Evolutionary conservation across 1,140 invertebrate genomes (phyloP).

Genomic region (Drosophila mayri): DNA sequence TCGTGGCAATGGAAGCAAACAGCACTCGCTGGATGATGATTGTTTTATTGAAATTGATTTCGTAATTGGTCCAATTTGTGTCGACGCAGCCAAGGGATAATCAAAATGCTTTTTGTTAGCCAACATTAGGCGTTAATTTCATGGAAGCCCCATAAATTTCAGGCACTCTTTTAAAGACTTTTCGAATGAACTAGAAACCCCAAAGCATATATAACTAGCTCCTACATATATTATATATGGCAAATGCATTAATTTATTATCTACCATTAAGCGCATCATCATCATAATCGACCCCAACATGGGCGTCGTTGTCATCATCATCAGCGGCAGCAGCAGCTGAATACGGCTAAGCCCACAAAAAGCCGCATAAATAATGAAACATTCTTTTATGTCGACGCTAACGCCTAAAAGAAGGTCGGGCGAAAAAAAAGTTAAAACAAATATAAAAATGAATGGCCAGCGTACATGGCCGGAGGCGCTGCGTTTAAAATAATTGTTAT

Average conservation of each 20-base stretch:
- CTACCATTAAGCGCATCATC: constrained; percentile 53
- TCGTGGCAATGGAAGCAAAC: constrained; percentile 30
- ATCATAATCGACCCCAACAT: constrained; percentile 40
- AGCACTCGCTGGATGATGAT: constrained; percentile 13
- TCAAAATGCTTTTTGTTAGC: constrained; percentile 40
- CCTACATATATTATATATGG: background rate
- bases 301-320: constrained; percentile 21
- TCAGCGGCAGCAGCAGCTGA: constrained; percentile 33
- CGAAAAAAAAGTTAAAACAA: constrained; percentile 42
- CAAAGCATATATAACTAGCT: background rate
- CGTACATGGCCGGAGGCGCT: constrained; percentile 49
- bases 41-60: constrained; percentile 70
- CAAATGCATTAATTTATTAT: constrained; percentile 56
- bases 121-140: constrained; percentile 30
- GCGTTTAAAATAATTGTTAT: constrained; percentile 51
- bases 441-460: constrained; percentile 63
- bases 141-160: background rate
- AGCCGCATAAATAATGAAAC: constrained; percentile 66
- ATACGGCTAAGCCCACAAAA: constrained; percentile 46
- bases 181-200: background rate
- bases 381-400: constrained; percentile 50
- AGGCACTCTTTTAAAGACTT: background rate
- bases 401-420: constrained; percentile 24
- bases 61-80: constrained; percentile 68
- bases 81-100: constrained; percentile 41